A percentile compares a stretch with the other conserved stretches of the same genome.
Conservation (phyloP, 1,140 invertebrate genomes). For the Drosophila albomicans region DNA sequence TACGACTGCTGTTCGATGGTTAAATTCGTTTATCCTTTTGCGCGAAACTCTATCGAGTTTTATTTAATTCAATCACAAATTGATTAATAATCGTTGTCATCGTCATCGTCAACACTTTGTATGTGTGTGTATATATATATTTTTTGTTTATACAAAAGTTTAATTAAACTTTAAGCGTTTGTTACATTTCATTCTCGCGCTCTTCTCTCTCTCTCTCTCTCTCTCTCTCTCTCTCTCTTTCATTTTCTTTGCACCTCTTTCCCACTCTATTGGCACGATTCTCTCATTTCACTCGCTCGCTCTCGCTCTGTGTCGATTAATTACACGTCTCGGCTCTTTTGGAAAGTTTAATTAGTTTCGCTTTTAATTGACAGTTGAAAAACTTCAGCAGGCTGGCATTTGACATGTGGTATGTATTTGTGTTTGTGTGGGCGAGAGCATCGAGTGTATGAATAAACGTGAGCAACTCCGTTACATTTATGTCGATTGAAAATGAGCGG, state of each 20-base stretch:
- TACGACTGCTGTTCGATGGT: constrained; percentile 19
- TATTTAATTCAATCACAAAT: constrained; percentile 67
- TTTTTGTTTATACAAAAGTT: constrained; percentile 62
- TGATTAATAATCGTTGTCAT: constrained; percentile 80
- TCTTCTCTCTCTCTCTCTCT: constrained; percentile 33
- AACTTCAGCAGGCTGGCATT: constrained; percentile 64
- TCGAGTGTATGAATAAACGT: not conserved
- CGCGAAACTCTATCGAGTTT: constrained; percentile 37
- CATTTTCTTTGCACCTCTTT: not conserved
- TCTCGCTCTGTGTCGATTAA: constrained; percentile 69
- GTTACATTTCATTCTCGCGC: not conserved
- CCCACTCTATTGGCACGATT: not conserved
- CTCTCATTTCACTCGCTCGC: not conserved
- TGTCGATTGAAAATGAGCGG: constrained; percentile 6
- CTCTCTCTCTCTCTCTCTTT: constrained; percentile 35
- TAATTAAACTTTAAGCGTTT: constrained; percentile 78
- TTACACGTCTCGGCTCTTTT: constrained; percentile 73
- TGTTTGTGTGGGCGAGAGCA: constrained; percentile 5
- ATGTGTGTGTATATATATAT: not conserved
- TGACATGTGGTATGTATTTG: constrained; percentile 38
- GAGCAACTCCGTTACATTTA: constrained; percentile 12
- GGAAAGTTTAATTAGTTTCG: constrained; percentile 82
- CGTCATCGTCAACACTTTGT: constrained; percentile 35
- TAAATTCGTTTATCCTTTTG: constrained; percentile 11
- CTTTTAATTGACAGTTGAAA: constrained; percentile 78